phyloP scores from a whole-genome alignment of 2,797 vertebrate species.

The Urosaurus nigricauda region DNA sequence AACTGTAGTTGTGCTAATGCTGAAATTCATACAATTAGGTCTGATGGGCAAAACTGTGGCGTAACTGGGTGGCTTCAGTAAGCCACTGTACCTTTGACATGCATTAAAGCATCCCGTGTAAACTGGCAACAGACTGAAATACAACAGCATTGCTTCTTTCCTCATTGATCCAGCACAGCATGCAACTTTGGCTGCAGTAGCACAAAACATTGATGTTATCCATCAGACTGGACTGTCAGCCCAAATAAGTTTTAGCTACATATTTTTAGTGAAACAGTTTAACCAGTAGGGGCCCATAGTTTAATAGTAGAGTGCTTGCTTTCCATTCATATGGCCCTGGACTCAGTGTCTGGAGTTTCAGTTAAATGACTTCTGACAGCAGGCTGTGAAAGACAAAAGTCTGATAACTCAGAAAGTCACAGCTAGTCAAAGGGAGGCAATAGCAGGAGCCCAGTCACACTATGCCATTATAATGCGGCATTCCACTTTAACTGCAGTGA shows the following conservation, averaged over 20 bases:
- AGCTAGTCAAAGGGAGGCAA: background rate
- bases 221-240: background rate
- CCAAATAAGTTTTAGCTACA: background rate
- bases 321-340: background rate
- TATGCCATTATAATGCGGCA: too few relatives aligned
- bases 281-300: background rate
- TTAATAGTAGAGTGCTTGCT: background rate
- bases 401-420: background rate
- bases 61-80: background rate
- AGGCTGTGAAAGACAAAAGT: background rate
- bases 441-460: background rate
- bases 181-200: background rate
- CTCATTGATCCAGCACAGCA: background rate
- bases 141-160: background rate
- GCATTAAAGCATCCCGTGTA: background rate
- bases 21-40: background rate
- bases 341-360: background rate
- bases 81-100: background rate
- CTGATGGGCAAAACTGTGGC: background rate
- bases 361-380: background rate
- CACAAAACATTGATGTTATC: background rate
- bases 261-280: background rate
- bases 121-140: background rate
- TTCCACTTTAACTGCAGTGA: too few relatives aligned
- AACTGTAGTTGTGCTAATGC: background rate